A percentile compares a stretch with the other conserved stretches of the same genome.
phyloP scores from a whole-genome alignment of 2,797 vertebrate species.

The Margarornis squamiger region DNA sequence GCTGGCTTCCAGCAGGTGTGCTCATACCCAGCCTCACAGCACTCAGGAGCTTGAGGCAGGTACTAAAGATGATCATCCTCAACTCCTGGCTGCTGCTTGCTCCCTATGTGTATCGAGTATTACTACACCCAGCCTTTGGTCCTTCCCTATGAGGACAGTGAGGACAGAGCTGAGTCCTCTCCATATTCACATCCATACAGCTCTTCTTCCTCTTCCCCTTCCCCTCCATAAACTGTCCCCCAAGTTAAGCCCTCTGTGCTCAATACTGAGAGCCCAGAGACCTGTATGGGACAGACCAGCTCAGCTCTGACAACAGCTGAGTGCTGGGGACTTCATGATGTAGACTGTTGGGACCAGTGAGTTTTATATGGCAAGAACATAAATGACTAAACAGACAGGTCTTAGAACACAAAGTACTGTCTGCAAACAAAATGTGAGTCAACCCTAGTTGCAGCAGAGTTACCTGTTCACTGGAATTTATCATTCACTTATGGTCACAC shows the following conservation, averaged over 20 bases:
- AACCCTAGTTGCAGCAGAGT: not conserved
- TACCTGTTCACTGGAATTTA: conserved; percentile 2
- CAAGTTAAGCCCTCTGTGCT: not conserved
- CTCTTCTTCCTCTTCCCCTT: not conserved
- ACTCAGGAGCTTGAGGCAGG: not conserved
- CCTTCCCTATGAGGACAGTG: not conserved
- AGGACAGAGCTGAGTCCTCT: not conserved
- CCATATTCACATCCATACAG: not conserved
- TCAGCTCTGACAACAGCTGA: not conserved
- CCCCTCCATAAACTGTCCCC: not conserved
- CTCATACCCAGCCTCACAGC: not conserved
- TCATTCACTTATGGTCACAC: not conserved
- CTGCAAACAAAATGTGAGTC: conserved; percentile 38
- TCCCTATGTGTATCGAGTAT: not conserved
- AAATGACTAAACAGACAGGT: not conserved
- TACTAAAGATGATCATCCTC: not conserved
- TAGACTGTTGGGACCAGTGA: not conserved
- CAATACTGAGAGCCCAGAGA: not conserved
- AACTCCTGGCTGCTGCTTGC: not conserved
- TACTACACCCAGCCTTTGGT: not conserved
- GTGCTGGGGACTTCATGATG: not conserved
- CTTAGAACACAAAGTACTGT: not conserved
- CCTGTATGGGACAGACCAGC: not conserved
- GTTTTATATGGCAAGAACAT: not conserved
- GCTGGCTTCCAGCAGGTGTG: not conserved